Conservation (phyloP, 2,888 invertebrate genomes). For the Lepetodrilus schrolli region DNA sequence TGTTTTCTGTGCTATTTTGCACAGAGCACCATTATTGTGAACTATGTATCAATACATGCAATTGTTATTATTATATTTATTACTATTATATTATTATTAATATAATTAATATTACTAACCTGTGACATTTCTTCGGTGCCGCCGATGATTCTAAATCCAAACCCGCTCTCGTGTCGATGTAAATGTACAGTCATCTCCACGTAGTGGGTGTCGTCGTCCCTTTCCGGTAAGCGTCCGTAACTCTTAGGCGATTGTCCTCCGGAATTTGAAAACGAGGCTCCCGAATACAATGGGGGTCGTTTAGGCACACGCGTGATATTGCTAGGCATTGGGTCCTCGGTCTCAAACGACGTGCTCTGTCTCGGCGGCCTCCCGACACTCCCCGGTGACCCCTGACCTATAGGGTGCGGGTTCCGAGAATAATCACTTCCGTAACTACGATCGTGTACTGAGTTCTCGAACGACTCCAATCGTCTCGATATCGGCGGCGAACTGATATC, state of each 20-base stretch:
- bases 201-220: constrained; percentile 50
- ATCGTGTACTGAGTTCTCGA: constrained; percentile 43
- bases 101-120: constrained; percentile 76
- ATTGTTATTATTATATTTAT: no score
- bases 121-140: constrained; percentile 98
- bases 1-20: no score
- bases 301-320: constrained; percentile 65
- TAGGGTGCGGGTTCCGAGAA: constrained; percentile 30
- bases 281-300: constrained; percentile 52
- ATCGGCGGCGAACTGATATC: constrained; percentile 40
- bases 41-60: no score
- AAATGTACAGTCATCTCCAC: constrained; percentile 86
- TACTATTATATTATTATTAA: no score
- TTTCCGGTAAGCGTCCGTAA: constrained; percentile 37
- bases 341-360: constrained; percentile 81
- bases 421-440: constrained; percentile 45
- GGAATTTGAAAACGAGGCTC: constrained; percentile 46
- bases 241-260: constrained; percentile 39
- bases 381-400: constrained; percentile 46
- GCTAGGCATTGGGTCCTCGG: constrained; percentile 78
- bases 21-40: no score
- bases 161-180: constrained; percentile 92
- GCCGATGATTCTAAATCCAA: constrained; percentile 98
- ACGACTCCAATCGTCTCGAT: constrained; percentile 39
- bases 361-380: constrained; percentile 60